Base-by-base conservation (phyloP, 2,797 vertebrate genomes). In the Oreonectes daqikongensis region DNA sequence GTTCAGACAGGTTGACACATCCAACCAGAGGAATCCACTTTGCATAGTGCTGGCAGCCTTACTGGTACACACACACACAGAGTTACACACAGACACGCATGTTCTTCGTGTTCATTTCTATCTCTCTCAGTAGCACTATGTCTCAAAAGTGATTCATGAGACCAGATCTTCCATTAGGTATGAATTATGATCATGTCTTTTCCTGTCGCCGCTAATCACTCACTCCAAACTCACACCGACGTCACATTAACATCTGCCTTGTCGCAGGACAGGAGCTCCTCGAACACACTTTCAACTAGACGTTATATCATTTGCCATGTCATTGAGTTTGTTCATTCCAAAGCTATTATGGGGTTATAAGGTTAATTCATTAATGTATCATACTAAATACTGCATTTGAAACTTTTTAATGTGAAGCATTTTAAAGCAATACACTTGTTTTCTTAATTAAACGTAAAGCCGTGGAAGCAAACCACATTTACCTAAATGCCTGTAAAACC, bases 401-500 rank as follows among this genome's bases (percentile, higher is more conserved):
- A 38, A 28, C 53, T 7, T 55, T 42, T 15, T 26, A 10, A 11
- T 55, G 20, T 52, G 50, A 28, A 15, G 26, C 12, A 57, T 59
- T 59, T 17, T 59, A 65, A 8, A 20, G n/a, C 18, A 40, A 40
- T 12, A 12, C 1, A 5, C 15, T 28, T 65, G 24, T 8, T 35
- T 7, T 50, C n/a, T 24, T 64, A 10, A 64, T 73, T 52, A 38
- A 73, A 64, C 28, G 38, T 35, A 65, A 53, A 65, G 32, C 0
- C 15, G 12, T 17, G 7, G 7, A 30, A 42, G 65, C 15, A 53
- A 57, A 66, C 28, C n/a, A 42, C 17, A 18, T 57, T 59, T 10
- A 57, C 38, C 2, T 22, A 30, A 66, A 75, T 55, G 35, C 61
- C 35, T 18, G 24, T 75, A 59, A 82, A 92, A 92, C 90, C 89